Base-by-base conservation (phyloP, 2,797 vertebrate species). In the Passerculus sandwichensis region DNA sequence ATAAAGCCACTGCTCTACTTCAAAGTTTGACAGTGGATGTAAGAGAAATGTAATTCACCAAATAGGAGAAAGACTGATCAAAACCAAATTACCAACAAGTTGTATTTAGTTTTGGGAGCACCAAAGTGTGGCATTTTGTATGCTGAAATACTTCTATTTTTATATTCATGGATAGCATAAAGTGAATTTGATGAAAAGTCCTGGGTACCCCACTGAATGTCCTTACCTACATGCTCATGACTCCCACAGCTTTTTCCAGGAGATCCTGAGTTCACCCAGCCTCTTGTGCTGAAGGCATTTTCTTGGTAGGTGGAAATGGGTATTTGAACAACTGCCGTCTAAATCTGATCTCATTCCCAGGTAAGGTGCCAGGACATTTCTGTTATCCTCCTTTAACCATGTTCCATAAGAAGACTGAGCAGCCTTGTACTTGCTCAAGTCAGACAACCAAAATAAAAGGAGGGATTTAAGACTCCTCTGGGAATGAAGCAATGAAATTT, bases 51-150 rank as follows among this genome's bases (percentile, higher is more conserved):
- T 6, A 71, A 27, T 84, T 80, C 13, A 60, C 21, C 44, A 34
- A 75, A 75, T 1, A 36, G 17, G 29, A 88, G 57, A 74, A 77
- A 60, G 15, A 25, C 6, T 1, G 1, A 27, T 51, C 29, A 61
- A 76, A 85, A 67, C 17, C 26, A 67, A 84, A 71, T n/a, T 62
- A 20, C 11, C 10, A 53, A 29, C 8, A 23, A 53, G 10, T 34
- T 64, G 19, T 40, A 11, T 53, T 77, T 67, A 16, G 15, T 53
- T 29, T 53, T 29, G 18, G 18, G 25, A 32, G 29, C 12, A 56
- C 34, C 4, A 0, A 4, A 36, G 4, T 45, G 34, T 53, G 32
- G 32, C 4, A 0, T 62, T 82, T 50, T 0, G 0, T 34, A 27
- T 34, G 4, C 10, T 85, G 42, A 18, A 85, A 50, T 72, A 21